Evolutionary conservation across 2,113 vertebrate species (phyloP).

Genomic region (Larimichthys crocea): DNA sequence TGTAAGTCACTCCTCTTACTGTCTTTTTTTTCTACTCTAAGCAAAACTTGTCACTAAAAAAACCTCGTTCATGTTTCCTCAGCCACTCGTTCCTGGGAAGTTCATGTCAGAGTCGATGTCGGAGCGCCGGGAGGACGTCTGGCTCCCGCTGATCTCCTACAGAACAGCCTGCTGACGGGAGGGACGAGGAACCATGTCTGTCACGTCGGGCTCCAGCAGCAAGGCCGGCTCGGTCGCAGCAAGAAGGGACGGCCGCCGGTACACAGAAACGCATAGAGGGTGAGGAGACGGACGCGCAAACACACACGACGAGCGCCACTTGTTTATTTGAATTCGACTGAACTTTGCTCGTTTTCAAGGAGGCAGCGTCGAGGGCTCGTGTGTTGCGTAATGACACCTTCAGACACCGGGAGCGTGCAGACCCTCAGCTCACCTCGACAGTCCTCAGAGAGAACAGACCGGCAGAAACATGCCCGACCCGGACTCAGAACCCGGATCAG

Average conservation of each 20-base stretch:
- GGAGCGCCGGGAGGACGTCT: slow-evolving; percentile 97
- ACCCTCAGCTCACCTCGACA: slow-evolving; percentile 96
- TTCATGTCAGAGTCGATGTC: slow-evolving; percentile 98
- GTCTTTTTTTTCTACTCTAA: background rate
- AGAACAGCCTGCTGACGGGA: slow-evolving; percentile 95
- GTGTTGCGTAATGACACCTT: slow-evolving; percentile 95
- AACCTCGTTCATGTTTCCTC: background rate
- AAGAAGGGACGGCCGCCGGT: slow-evolving; percentile 96
- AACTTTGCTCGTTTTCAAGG: slow-evolving; percentile 80
- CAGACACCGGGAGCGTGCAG: slow-evolving; percentile 93
- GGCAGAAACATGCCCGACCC: slow-evolving; percentile 94
- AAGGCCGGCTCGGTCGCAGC: slow-evolving; percentile 96
- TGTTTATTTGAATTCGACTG: background rate
- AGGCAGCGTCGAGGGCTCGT: slow-evolving; percentile 93
- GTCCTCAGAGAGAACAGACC: slow-evolving; percentile 95
- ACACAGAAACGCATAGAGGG: slow-evolving; percentile 96
- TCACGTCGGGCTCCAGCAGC: slow-evolving; percentile 97
- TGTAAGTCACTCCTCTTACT: slow-evolving; percentile 87
- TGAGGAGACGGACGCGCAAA: slow-evolving; percentile 63
- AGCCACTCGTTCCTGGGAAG: slow-evolving; percentile 97
- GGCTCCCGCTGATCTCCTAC: slow-evolving; percentile 98
- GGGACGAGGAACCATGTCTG: slow-evolving; percentile 96
- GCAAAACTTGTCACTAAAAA: background rate
- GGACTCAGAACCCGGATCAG: slow-evolving; percentile 96
- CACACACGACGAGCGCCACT: too few species aligned